Percentiles rank a stretch among this genome's conserved stretches.
Evolutionary conservation across 2,888 invertebrate genomes (phyloP).

Genomic region (Lagria hirta): DNA sequence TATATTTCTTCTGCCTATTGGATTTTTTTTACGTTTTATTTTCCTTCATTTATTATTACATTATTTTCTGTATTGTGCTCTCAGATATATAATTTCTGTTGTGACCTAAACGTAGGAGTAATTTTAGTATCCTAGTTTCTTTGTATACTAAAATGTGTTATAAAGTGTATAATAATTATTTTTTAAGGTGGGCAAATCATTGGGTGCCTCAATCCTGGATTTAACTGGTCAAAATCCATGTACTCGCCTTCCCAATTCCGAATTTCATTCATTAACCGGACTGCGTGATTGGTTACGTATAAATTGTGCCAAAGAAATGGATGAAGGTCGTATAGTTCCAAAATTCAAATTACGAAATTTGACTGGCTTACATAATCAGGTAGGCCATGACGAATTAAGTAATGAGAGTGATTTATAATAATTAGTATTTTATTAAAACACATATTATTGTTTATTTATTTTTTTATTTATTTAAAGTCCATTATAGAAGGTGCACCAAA

Average conservation of each 20-base stretch:
- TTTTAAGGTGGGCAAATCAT: constrained; percentile 72
- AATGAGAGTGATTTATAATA: too few relatives aligned
- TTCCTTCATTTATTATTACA: too few relatives aligned
- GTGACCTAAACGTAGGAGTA: too few relatives aligned
- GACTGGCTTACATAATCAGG: constrained; percentile 42
- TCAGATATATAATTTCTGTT: too few relatives aligned
- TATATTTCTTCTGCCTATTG: too few relatives aligned
- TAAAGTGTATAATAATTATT: constrained; percentile 11
- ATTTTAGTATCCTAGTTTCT: too few relatives aligned
- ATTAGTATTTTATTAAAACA: constrained; percentile 3
- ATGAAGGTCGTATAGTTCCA: constrained; percentile 31
- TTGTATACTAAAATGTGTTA: constrained; percentile 3
- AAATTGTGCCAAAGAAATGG: constrained; percentile 41
- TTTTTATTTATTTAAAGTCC: constrained; percentile 10
- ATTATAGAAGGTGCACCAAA: constrained; percentile 10
- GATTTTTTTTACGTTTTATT: too few relatives aligned
- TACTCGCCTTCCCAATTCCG: constrained; percentile 78
- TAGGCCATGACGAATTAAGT: constrained; percentile 44
- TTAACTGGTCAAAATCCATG: constrained; percentile 78
- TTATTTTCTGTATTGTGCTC: too few relatives aligned
- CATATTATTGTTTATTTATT: constrained; percentile 3
- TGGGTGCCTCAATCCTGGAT: constrained; percentile 83
- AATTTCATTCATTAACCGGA: constrained; percentile 70
- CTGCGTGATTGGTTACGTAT: constrained; percentile 65
- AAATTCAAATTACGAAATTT: constrained; percentile 30